phyloP scores from a whole-genome alignment of 2,113 vertebrate species.

The Quiscalus mexicanus region DNA sequence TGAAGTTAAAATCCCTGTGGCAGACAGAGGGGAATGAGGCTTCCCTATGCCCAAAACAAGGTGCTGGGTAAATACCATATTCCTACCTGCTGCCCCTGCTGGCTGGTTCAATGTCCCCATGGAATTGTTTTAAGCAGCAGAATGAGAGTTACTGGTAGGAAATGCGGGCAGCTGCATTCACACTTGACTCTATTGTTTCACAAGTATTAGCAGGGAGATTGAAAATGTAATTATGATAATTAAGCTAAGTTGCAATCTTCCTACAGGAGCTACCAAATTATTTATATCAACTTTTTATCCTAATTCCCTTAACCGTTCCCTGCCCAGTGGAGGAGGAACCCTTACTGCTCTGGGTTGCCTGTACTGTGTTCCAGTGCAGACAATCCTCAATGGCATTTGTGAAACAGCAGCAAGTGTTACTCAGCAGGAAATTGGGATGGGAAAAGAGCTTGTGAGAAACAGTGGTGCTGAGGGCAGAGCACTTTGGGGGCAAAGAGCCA shows the following conservation, averaged over 20 bases:
- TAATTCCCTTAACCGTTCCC: not conserved
- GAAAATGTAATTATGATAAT: slow-evolving; percentile 58
- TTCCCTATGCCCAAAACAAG: not conserved
- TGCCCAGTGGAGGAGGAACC: not conserved
- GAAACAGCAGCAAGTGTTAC: not conserved
- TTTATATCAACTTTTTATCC: slow-evolving; percentile 27
- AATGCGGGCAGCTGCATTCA: not conserved
- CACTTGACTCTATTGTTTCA: not conserved
- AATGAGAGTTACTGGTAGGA: not conserved
- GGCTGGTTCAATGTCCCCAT: not conserved
- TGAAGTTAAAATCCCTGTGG: not conserved
- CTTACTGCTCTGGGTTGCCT: not conserved
- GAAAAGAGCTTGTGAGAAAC: not conserved
- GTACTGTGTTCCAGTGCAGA: not conserved
- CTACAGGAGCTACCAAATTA: slow-evolving; percentile 28
- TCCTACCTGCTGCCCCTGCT: not conserved
- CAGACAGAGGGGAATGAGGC: not conserved
- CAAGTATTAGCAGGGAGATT: slow-evolving; percentile 33
- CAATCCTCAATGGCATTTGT: not conserved
- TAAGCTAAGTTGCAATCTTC: slow-evolving; percentile 18
- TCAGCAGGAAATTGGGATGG: not conserved
- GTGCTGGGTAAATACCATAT: not conserved
- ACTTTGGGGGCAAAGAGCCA: not conserved
- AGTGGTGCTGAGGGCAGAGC: not conserved
- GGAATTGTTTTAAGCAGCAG: not conserved